Base-by-base conservation (phyloP, 2,888 invertebrate genomes). In the Polymixis flavicincta region DNA sequence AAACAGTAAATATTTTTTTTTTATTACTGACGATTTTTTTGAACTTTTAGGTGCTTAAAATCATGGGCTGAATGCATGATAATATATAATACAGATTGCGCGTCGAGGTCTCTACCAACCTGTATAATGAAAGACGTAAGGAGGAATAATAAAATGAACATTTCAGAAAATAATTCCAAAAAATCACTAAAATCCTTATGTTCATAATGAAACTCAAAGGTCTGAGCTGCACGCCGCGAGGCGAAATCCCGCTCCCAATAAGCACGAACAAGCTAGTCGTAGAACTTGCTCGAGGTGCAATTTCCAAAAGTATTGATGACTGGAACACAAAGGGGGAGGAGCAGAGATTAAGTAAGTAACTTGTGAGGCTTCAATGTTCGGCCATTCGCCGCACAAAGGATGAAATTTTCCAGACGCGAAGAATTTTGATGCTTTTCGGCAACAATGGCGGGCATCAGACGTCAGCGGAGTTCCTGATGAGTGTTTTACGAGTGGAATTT, bases 301-400 rank as follows among this genome's bases (percentile, higher is more conserved):
- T 93, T 92, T 92, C 91, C 90, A 89, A 93, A 94, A 94, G 93
- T 94, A 95, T 93, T 94, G 94, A 94, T 92, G 93, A 92, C 91
- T 90, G 80, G 85, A 91, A 91, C 92, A 94, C 92, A 94, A 94
- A 94, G 91, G 91, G 90, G 90, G 88, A 71, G 91, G 90, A 89
- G 90, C 90, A 89, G 91, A 93, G 93, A 95, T 95, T 94, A 94
- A 94, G 92, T 90, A 90, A 92, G 92, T 93, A 93, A 95, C 94
- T 95, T 94, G 91, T 89, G 89, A 86, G 93, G 92, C 92, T 94
- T 94, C 93, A 89, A 85, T 91, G 91, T 91, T 91, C 92, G 91
- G 87, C 88, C 89, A 88, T 91, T 91, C 89, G 77, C 85, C 81
- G 83, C 90, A 93, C 93, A 94, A 94, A 93, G 92, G 92, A 91